Percentiles rank a stretch among this genome's conserved stretches.
These are phyloP conservation scores for Misgurnus anguillicaudatus DNA, from an alignment of 2,113 vertebrate genomes.

Conservation along the genomic window DNA sequence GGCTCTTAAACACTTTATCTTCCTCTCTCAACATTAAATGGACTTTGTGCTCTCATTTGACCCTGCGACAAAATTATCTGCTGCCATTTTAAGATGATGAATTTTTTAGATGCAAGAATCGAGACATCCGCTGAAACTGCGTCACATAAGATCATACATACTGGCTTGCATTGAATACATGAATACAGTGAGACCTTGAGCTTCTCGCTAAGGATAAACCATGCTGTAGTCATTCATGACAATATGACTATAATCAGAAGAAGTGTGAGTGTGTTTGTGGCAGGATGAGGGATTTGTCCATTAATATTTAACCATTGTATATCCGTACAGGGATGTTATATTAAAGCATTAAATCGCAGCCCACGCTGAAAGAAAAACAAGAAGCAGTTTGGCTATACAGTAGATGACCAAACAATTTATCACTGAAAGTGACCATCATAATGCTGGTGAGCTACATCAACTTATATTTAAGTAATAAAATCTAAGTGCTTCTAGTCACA, in stretches of 20 bases:
- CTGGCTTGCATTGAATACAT: background rate
- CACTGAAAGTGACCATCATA: slow-evolving; percentile 35
- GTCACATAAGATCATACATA: too few relatives aligned
- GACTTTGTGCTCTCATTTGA: background rate
- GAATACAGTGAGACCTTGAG: background rate
- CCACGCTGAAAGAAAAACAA: background rate
- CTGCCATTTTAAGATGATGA: background rate
- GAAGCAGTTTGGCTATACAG: background rate
- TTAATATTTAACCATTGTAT: background rate
- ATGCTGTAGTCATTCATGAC: background rate
- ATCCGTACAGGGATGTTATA: background rate
- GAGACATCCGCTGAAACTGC: too few relatives aligned
- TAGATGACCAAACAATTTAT: slow-evolving; percentile 27
- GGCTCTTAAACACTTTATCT: background rate
- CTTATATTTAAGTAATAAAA: slow-evolving; percentile 35
- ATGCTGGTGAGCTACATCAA: slow-evolving; percentile 19
- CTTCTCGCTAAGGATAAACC: background rate
- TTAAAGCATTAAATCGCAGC: slow-evolving; percentile 19
- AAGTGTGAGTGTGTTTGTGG: background rate
- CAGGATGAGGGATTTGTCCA: background rate
- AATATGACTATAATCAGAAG: background rate
- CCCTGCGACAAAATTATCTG: background rate
- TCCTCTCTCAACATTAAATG: background rate
- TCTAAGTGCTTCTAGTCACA: slow-evolving; percentile 25
- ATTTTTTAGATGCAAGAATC: background rate